Percentiles rank a stretch among this genome's conserved stretches.
phyloP scores from a whole-genome alignment of 2,888 invertebrate genomes.

The Stenolophus ochropezus region DNA sequence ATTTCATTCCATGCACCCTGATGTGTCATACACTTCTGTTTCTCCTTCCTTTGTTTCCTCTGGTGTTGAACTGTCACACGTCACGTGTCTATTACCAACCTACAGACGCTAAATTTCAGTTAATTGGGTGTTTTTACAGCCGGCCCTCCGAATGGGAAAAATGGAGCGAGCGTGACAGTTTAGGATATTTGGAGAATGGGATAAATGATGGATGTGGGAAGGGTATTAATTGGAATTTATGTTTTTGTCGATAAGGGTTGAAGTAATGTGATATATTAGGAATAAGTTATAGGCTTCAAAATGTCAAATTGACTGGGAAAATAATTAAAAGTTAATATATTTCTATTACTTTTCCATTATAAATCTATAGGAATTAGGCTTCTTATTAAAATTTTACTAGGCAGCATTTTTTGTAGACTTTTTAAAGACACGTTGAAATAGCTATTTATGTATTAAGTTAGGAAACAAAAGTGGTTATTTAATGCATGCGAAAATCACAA shows the following conservation, averaged over 20 bases:
- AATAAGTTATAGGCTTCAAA: neutral
- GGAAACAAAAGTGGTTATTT: too few relatives aligned
- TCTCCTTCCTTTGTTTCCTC: neutral
- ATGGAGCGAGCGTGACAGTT: constrained; percentile 6
- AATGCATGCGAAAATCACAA: too few relatives aligned
- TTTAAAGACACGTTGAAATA: too few relatives aligned
- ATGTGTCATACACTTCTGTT: constrained; percentile 10
- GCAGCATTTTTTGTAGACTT: too few relatives aligned
- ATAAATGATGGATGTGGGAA: constrained; percentile 12
- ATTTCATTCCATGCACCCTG: neutral
- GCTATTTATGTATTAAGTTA: too few relatives aligned
- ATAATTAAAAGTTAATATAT: neutral
- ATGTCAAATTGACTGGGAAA: neutral
- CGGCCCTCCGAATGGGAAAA: constrained; percentile 10
- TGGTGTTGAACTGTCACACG: constrained; percentile 27
- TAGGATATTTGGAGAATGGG: constrained; percentile 2
- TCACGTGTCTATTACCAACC: constrained; percentile 32
- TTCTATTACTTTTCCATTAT: too few relatives aligned
- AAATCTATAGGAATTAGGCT: too few relatives aligned
- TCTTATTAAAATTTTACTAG: too few relatives aligned
- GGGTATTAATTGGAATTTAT: constrained; percentile 26
- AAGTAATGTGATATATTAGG: constrained; percentile 14
- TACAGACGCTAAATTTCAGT: constrained; percentile 25
- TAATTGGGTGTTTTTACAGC: constrained; percentile 42
- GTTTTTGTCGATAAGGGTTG: neutral